Evolutionary conservation across 2,888 invertebrate species (phyloP), one percentile per base, ranked within the genome.

Genomic region (Eristalis pertinax): DNA sequence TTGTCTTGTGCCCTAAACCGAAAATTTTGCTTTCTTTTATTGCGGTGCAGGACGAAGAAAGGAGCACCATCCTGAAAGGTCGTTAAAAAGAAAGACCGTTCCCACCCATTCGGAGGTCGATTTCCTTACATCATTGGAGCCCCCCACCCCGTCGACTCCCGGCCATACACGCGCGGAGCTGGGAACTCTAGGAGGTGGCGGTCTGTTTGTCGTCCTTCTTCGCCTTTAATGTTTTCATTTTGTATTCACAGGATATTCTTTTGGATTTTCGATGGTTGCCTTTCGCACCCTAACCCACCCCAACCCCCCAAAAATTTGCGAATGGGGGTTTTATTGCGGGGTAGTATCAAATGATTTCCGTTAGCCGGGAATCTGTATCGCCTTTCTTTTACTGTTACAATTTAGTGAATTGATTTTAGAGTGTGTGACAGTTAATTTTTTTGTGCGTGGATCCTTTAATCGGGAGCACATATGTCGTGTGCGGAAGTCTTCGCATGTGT

Each of bases 321-420:
- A 84, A 84, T 84, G 72, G 78, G 72, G 75, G 41, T 79, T 83
- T 75, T 79, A 78, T 78, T 86, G 65, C 29, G 70, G 50, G 19
- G 50, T 50, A 86, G 70, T 58, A 38, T 67, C 60, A 74, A 73
- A 87, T 73, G 79, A 84, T 80, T 84, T 80, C 84, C 75, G 83
- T 62, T 35, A 24, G 41, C 43, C 32, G 58, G 81, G 65, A 56
- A 68, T 64, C 64, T 58, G 32, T 69, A 35, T 32, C 62, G 62
- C 79, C 56, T 65, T 50, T 77, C 68, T 69, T 79, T 68, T 68
- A 76, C 84, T 80, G 87, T 69, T 73, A 84, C 76, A 84, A 84
- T 79, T 83, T 79, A 76, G 84, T 75, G 76, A 87, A 87, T 84
- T 87, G 87, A 87, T 87, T 87, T 84, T 73, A 75, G 76, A 87